Conservation (phyloP, 2,888 invertebrate species). For the Athalia rosae region DNA sequence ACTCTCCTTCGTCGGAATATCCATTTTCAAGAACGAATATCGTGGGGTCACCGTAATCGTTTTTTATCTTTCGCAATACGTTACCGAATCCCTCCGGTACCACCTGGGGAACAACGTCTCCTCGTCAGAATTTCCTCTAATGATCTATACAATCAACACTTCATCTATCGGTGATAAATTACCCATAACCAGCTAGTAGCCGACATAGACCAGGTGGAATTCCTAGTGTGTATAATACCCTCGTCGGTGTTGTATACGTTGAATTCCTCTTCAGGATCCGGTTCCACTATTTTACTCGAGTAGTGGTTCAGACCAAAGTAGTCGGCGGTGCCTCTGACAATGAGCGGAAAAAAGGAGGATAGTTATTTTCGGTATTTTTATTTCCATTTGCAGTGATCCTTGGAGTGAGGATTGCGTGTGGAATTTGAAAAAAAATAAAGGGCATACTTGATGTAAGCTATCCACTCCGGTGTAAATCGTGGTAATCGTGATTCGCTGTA, state of each 20-base stretch:
- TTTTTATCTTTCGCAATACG: conserved; percentile 69
- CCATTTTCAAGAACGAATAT: conserved; percentile 72
- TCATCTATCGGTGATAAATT: background rate
- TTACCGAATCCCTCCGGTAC: conserved; percentile 72
- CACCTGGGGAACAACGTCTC: conserved; percentile 56
- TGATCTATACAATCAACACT: background rate
- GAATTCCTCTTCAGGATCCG: conserved; percentile 39
- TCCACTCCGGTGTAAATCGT: conserved; percentile 75
- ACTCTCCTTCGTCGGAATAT: conserved; percentile 60
- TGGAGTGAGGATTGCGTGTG: background rate
- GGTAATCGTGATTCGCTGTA: conserved; percentile 73
- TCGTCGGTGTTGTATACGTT: conserved; percentile 54
- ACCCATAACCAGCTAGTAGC: conserved; percentile 80
- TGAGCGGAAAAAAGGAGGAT: conserved; percentile 11
- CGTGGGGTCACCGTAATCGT: conserved; percentile 67
- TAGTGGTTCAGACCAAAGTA: conserved; percentile 67
- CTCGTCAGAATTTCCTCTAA: background rate
- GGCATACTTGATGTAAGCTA: conserved; percentile 74
- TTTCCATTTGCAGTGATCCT: background rate
- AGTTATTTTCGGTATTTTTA: background rate
- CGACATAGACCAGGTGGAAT: conserved; percentile 78
- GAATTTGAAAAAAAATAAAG: background rate
- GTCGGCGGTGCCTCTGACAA: conserved; percentile 62
- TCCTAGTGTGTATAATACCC: conserved; percentile 76
- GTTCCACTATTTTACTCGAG: conserved; percentile 54